Evolutionary conservation across 1,140 invertebrate species (phyloP).

Genomic region (Meloidogyne floridensis): DNA sequence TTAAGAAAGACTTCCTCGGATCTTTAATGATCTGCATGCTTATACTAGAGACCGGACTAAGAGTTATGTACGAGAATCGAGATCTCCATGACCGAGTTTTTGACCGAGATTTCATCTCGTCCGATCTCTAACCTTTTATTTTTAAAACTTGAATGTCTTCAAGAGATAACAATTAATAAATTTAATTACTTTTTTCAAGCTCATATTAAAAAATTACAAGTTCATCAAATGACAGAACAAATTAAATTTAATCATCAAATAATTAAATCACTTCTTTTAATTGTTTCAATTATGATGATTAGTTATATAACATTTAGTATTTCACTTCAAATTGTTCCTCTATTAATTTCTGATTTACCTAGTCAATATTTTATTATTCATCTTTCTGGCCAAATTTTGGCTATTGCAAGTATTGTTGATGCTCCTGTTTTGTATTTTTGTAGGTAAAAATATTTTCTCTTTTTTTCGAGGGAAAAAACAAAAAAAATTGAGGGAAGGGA

Average conservation of each 20-base stretch:
- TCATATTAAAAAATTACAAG: background rate
- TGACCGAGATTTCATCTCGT: too few species aligned
- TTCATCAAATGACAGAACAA: background rate
- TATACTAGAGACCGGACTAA: too few species aligned
- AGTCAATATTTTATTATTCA: slow-evolving; percentile 1
- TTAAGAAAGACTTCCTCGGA: too few species aligned
- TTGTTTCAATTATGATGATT: background rate
- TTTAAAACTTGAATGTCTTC: too few species aligned
- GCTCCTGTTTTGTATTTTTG: background rate
- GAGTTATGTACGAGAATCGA: too few species aligned
- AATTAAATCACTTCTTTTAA: slow-evolving; percentile 6
- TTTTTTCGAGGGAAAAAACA: background rate
- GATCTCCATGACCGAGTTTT: too few species aligned
- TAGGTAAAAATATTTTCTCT: background rate
- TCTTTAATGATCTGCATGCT: too few species aligned
- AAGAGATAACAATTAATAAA: background rate
- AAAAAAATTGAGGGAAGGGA: too few species aligned
- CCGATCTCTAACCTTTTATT: too few species aligned
- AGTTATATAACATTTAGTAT: background rate
- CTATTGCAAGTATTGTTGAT: background rate
- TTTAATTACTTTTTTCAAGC: background rate
- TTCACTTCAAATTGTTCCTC: background rate
- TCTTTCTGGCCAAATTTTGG: background rate
- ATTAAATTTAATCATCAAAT: background rate
- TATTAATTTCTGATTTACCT: background rate